Evolutionary conservation across 1,140 invertebrate genomes (phyloP).

Genomic region (Musca vetustissima): DNA sequence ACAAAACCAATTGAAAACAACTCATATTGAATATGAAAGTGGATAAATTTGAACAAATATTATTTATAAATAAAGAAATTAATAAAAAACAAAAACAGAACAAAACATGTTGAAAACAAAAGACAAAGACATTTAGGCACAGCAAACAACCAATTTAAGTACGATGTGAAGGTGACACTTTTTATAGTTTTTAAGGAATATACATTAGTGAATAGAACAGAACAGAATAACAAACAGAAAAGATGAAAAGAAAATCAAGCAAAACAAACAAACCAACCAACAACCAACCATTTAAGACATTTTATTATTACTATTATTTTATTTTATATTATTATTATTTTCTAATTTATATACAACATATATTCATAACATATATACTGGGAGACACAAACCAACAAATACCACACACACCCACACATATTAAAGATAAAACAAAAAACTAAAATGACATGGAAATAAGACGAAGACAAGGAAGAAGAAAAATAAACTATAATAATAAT

Average conservation of each 20-base stretch:
- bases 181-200: slow-evolving; percentile 18
- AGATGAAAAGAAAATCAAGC: not conserved
- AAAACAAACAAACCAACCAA: slow-evolving; percentile 24
- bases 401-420: slow-evolving; percentile 6
- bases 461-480: not conserved
- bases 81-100: not conserved
- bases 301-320: slow-evolving; percentile 8
- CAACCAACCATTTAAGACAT: slow-evolving; percentile 22
- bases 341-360: not conserved
- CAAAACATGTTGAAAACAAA: not conserved
- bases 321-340: not conserved
- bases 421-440: not conserved
- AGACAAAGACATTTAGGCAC: slow-evolving; percentile 13
- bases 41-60: not conserved
- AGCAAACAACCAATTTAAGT: slow-evolving; percentile 15
- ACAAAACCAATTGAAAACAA: not conserved
- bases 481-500: not conserved
- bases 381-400: not conserved
- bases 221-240: not conserved
- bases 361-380: slow-evolving; percentile 4
- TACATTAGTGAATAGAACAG: slow-evolving; percentile 8
- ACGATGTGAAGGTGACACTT: slow-evolving; percentile 9
- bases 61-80: slow-evolving; percentile 1
- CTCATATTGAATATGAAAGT: not conserved
- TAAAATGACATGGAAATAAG: not conserved